A percentile compares a stretch with the other conserved stretches of the same genome.
These are phyloP conservation scores for Melitaea athalia DNA, from an alignment of 2,888 invertebrate genomes.

Conservation along the genomic window DNA sequence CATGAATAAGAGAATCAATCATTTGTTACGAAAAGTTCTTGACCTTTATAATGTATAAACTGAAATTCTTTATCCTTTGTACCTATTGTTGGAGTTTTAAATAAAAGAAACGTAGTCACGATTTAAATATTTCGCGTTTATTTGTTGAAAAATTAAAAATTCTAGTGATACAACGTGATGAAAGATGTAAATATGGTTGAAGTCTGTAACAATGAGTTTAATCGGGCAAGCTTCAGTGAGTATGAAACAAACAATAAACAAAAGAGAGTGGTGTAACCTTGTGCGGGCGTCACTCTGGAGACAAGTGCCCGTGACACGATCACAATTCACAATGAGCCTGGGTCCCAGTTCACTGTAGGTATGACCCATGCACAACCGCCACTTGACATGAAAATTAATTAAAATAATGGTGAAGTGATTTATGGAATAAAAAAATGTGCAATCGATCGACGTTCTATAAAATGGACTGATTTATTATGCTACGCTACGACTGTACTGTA, in stretches of 20 bases:
- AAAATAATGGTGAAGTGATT: conserved; percentile 15
- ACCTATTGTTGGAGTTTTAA: neutral
- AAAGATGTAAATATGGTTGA: conserved; percentile 26
- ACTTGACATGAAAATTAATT: conserved; percentile 50
- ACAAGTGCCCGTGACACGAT: conserved; percentile 31
- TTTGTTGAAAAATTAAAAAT: neutral
- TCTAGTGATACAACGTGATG: conserved; percentile 13
- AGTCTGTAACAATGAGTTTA: conserved; percentile 33
- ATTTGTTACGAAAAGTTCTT: conserved; percentile 8
- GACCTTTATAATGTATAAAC: conserved; percentile 8
- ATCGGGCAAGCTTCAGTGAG: conserved; percentile 33
- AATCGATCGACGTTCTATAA: neutral
- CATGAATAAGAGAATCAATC: conserved; percentile 23
- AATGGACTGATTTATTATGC: neutral
- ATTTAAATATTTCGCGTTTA: neutral
- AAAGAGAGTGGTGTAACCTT: conserved; percentile 38
- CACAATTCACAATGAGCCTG: conserved; percentile 68
- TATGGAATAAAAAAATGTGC: neutral
- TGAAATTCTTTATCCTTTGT: conserved; percentile 1
- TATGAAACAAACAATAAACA: conserved; percentile 34
- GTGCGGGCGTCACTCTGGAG: conserved; percentile 32
- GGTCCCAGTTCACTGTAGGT: conserved; percentile 73
- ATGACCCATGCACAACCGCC: conserved; percentile 72
- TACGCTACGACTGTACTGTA: too few relatives aligned
- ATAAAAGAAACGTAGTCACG: neutral